phyloP scores from a whole-genome alignment of 2,797 vertebrate species.

The Hemitrygon akajei region DNA sequence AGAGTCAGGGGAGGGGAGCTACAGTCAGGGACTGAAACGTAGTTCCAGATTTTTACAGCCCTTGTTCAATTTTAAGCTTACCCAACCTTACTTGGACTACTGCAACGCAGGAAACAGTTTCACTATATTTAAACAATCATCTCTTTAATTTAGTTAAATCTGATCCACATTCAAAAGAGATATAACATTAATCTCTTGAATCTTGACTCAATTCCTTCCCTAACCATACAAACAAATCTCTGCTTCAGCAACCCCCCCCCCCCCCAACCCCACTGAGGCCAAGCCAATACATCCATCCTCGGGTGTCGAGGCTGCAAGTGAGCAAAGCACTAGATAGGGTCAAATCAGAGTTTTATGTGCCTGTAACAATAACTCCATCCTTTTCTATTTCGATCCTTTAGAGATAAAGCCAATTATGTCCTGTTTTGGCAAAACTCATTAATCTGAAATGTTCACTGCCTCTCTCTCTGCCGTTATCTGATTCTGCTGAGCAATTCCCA shows the following conservation, averaged over 20 bases:
- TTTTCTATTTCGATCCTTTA: not conserved
- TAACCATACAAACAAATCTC: not conserved
- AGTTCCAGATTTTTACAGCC: not conserved
- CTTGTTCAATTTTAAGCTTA: not conserved
- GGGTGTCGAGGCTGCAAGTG: not conserved
- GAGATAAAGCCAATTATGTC: not conserved
- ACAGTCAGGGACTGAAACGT: too few relatives aligned
- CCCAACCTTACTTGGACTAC: not conserved
- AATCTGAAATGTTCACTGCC: too few relatives aligned
- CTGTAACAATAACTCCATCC: not conserved
- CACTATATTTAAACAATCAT: not conserved
- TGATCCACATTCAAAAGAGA: not conserved
- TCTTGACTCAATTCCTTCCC: not conserved
- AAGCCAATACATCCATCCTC: too few relatives aligned
- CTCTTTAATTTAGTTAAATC: not conserved
- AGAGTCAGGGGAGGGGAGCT: too few relatives aligned
- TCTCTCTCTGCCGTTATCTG: too few relatives aligned
- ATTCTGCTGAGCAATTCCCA: too few relatives aligned
- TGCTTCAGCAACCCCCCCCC: not conserved
- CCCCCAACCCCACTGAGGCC: too few relatives aligned
- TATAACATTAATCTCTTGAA: not conserved
- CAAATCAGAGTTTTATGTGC: not conserved
- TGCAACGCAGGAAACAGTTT: not conserved
- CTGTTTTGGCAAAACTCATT: too few relatives aligned
- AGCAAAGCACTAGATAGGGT: not conserved